phyloP scores from a whole-genome alignment of 2,797 vertebrate species.

The Astyanax mexicanus region DNA sequence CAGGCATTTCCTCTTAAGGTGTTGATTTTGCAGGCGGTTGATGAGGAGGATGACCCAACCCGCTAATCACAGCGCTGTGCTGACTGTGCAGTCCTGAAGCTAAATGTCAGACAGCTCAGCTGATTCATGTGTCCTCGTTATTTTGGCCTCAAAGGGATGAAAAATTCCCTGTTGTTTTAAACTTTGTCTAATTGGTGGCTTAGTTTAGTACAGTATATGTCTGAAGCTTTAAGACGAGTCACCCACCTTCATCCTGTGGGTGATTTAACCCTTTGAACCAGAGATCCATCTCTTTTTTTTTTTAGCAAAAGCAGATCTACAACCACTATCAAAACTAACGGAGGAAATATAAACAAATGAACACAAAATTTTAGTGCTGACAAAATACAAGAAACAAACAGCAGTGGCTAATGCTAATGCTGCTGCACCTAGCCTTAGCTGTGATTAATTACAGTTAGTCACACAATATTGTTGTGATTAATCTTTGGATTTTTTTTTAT shows the following conservation, averaged over 20 bases:
- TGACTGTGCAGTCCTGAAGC: conserved; percentile 17
- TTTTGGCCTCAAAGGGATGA: background rate
- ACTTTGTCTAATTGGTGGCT: background rate
- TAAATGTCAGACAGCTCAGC: conserved; percentile 34
- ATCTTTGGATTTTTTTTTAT: too few relatives aligned
- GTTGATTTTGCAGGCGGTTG: conserved; percentile 20
- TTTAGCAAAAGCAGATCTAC: conserved; percentile 10
- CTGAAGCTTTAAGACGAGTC: background rate
- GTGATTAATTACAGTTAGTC: too few relatives aligned
- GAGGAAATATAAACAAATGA: conserved; percentile 25
- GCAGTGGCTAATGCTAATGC: too few relatives aligned
- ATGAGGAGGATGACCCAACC: conserved; percentile 45
- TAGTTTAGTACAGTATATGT: background rate
- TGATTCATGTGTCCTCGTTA: conserved; percentile 31
- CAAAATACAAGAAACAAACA: conserved; percentile 4
- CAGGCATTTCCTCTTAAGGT: background rate
- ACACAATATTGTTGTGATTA: too few relatives aligned
- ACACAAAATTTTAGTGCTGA: conserved; percentile 1
- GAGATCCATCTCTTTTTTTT: conserved; percentile 32
- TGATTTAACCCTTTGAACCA: conserved; percentile 1
- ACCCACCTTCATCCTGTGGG: background rate
- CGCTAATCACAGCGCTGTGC: conserved; percentile 21
- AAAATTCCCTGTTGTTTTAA: conserved; percentile 4
- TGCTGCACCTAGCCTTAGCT: too few relatives aligned
- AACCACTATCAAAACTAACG: conserved; percentile 1